A percentile compares a stretch with the other conserved stretches of the same genome.
phyloP scores from a whole-genome alignment of 2,797 vertebrate genomes.

The Arnoldichthys spilopterus region DNA sequence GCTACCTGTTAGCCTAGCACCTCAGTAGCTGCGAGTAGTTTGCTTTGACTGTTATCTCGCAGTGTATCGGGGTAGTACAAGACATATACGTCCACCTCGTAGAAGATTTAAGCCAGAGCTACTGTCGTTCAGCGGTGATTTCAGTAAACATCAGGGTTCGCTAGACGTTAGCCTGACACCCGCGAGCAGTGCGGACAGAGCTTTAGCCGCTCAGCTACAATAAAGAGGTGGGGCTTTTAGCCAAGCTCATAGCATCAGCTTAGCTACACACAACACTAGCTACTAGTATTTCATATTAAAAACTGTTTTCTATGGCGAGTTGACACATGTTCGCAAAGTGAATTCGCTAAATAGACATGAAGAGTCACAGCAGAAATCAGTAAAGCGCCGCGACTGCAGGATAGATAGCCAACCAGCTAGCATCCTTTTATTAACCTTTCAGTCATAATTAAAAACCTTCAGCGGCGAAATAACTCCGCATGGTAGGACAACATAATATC shows the following conservation, averaged over 20 bases:
- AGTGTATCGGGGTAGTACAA: background rate
- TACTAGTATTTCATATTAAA: background rate
- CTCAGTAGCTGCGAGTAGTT: no score
- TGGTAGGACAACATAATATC: background rate
- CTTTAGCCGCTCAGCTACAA: background rate
- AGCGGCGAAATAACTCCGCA: background rate
- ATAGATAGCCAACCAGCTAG: conserved; percentile 50
- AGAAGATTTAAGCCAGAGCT: background rate
- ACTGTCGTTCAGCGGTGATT: background rate
- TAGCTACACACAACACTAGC: background rate
- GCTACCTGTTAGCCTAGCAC: no score
- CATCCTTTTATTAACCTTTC: background rate
- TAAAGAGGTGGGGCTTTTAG: conserved; percentile 32
- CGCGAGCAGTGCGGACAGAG: background rate
- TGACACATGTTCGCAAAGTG: background rate
- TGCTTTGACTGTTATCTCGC: no score
- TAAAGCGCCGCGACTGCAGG: background rate
- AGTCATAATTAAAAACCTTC: background rate
- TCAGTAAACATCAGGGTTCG: background rate
- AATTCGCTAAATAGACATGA: no score
- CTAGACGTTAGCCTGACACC: background rate
- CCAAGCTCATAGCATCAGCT: background rate
- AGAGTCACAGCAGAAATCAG: background rate
- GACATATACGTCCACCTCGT: background rate
- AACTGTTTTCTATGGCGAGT: background rate